Percentiles rank a stretch among this genome's conserved stretches.
Evolutionary conservation across 92 coral and sea anemone species (phyloP).

Genomic region (Epizoanthus stellaris): DNA sequence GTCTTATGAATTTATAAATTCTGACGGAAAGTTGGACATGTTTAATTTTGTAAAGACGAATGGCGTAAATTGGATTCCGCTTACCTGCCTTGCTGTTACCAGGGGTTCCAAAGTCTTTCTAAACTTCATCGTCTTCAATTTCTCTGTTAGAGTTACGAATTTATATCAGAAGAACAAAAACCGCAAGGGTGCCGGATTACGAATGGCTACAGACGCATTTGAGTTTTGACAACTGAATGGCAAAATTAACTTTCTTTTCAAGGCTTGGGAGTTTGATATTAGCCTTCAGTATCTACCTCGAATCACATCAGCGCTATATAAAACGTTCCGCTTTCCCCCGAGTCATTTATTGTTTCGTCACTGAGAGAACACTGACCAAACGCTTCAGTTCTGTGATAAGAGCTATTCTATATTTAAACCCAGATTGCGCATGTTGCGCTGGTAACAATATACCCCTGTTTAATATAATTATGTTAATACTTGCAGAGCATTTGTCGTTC

Average conservation of each 20-base stretch:
- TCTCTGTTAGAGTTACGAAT: constrained; percentile 17
- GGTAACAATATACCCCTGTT: too few species aligned
- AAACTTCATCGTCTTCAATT: constrained; percentile 13
- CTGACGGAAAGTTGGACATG: neutral
- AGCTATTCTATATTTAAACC: neutral
- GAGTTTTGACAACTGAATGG: constrained; percentile 45
- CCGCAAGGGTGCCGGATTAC: constrained; percentile 29
- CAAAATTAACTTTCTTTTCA: constrained; percentile 47
- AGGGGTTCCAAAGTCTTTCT: neutral
- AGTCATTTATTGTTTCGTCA: constrained; percentile 1
- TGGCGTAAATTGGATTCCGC: neutral
- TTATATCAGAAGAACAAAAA: constrained; percentile 14
- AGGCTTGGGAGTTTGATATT: constrained; percentile 19
- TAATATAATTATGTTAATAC: too few species aligned
- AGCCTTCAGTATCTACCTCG: constrained; percentile 27
- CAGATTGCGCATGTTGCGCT: neutral
- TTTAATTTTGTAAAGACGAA: neutral
- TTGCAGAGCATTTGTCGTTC: too few species aligned
- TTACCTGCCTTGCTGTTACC: constrained; percentile 7
- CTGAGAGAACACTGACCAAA: neutral
- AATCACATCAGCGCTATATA: constrained; percentile 24
- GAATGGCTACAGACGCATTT: constrained; percentile 31
- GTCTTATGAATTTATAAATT: constrained; percentile 11
- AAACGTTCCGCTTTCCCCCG: constrained; percentile 9
- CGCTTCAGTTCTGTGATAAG: neutral